Conservation (phyloP, 2,113 vertebrate species). For the Physeter macrocephalus region DNA sequence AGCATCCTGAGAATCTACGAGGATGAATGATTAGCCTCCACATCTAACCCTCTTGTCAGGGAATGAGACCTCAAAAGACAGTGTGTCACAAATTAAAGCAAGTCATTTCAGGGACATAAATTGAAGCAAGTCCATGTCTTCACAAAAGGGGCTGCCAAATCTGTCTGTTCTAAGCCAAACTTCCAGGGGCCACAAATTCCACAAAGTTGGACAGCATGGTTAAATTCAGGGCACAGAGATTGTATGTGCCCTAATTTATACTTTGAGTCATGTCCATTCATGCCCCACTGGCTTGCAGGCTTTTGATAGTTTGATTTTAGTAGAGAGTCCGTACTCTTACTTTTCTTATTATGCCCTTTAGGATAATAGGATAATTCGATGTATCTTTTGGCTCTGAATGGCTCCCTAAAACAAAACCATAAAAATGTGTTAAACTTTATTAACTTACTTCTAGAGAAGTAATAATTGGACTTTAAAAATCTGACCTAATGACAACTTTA, state of each 20-base stretch:
- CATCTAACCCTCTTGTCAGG: not conserved
- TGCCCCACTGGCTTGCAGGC: not conserved
- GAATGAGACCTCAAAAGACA: not conserved
- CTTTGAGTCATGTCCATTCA: not conserved
- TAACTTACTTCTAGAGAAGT: slow-evolving; percentile 21
- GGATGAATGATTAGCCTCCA: not conserved
- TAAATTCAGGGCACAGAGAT: not conserved
- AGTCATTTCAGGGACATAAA: not conserved
- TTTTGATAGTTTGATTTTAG: not conserved
- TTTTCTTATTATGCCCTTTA: not conserved
- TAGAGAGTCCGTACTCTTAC: not conserved
- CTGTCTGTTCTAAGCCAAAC: not conserved
- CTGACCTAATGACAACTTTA: not conserved
- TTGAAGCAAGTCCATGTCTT: not conserved
- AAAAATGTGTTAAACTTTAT: slow-evolving; percentile 23
- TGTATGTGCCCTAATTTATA: not conserved
- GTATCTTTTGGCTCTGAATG: not conserved
- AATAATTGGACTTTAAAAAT: not conserved
- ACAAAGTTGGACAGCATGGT: not conserved
- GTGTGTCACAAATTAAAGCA: not conserved
- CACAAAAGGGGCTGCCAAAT: not conserved
- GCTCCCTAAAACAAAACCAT: not conserved
- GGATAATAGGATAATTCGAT: slow-evolving; percentile 35
- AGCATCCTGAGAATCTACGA: not conserved
- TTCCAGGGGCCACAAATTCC: not conserved